These are phyloP conservation scores for Amiota communis DNA, from an alignment of 2,888 invertebrate genomes.

Conservation along the genomic window DNA sequence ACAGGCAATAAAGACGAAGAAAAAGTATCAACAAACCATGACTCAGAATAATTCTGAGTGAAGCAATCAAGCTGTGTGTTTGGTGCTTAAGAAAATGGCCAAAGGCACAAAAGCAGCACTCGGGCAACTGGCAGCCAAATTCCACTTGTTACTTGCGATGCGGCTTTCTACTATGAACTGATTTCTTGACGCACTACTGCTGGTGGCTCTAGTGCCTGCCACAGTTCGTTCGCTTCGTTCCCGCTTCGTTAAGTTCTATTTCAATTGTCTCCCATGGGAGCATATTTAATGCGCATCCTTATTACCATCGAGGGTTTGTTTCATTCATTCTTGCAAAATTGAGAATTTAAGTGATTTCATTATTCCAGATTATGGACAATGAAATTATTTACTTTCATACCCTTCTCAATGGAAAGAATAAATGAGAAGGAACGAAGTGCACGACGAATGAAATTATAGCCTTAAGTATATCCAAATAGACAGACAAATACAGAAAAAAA, in stretches of 20 bases:
- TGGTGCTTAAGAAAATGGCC: conserved; percentile 18
- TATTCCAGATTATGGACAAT: conserved; percentile 66
- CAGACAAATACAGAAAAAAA: neutral
- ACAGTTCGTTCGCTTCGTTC: conserved; percentile 30
- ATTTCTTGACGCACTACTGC: neutral
- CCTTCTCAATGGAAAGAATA: conserved; percentile 17
- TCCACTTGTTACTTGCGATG: conserved; percentile 51
- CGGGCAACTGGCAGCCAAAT: neutral
- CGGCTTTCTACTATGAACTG: no score
- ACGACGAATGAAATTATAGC: conserved; percentile 15
- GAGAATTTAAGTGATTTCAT: conserved; percentile 68
- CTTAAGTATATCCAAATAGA: neutral
- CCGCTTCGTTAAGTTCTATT: conserved; percentile 44
- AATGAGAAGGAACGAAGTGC: conserved; percentile 9
- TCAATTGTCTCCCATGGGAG: conserved; percentile 62
- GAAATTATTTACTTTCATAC: conserved; percentile 56
- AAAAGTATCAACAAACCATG: neutral
- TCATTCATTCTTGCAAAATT: conserved; percentile 63
- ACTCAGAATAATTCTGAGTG: neutral
- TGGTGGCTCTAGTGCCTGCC: conserved; percentile 24
- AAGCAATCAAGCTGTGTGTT: neutral
- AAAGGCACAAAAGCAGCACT: conserved; percentile 27
- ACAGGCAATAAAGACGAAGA: neutral
- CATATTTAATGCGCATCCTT: conserved; percentile 61
- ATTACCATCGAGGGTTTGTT: conserved; percentile 57